Evolutionary conservation across 2,797 vertebrate genomes (phyloP).

Genomic region (Ficedula albicollis): DNA sequence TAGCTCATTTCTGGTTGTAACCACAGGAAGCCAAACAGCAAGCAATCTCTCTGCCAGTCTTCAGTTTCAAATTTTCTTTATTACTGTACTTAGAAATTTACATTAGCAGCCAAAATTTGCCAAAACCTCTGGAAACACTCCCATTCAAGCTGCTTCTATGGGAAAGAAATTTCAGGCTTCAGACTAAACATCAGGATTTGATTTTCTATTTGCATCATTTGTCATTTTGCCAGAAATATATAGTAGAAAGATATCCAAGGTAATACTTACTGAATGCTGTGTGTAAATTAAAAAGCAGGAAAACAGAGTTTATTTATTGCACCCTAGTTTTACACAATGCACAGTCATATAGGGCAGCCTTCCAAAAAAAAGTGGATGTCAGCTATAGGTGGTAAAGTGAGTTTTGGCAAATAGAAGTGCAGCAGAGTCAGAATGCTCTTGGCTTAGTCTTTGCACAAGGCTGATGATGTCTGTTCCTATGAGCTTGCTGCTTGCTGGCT

Average conservation of each 20-base stretch:
- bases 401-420: not conserved
- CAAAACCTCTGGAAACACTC: constrained; percentile 14
- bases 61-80: constrained; percentile 37
- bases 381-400: not conserved
- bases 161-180: constrained; percentile 5
- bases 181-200: not conserved
- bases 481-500: not conserved
- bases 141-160: not conserved
- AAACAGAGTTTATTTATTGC: not conserved
- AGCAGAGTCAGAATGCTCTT: not conserved
- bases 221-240: not conserved
- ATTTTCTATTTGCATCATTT: constrained; percentile 31
- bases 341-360: not conserved
- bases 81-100: constrained; percentile 28
- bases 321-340: not conserved
- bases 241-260: not conserved
- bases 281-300: not conserved
- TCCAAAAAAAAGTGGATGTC: not conserved
- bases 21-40: constrained; percentile 11
- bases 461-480: not conserved
- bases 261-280: not conserved
- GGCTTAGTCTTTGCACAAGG: not conserved
- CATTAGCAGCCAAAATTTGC: constrained; percentile 18
- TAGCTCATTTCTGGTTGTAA: constrained; percentile 22
- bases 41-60: not conserved